Conservation (phyloP, 1,140 invertebrate genomes). For the Eupristina koningsbergeri region DNA sequence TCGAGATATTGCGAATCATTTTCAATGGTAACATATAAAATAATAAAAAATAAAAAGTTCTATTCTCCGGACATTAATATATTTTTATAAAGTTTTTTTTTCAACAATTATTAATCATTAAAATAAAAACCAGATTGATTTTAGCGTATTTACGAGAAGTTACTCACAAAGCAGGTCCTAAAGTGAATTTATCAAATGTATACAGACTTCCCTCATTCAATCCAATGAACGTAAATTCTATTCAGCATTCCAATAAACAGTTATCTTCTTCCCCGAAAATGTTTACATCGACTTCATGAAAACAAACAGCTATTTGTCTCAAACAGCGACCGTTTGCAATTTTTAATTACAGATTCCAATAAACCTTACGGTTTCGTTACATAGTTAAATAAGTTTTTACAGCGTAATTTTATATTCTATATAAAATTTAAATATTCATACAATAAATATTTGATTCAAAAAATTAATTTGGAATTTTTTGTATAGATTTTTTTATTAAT, state of each 20-base stretch:
- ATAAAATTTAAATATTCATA: not conserved
- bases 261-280: slow-evolving; percentile 2
- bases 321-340: not conserved
- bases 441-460: not conserved
- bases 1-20: too few relatives aligned
- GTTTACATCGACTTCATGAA: not conserved
- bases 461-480: not conserved
- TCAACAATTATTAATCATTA: not conserved
- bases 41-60: too few relatives aligned
- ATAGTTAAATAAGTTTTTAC: not conserved
- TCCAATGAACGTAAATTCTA: not conserved
- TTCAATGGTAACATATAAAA: too few relatives aligned
- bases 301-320: not conserved
- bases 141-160: not conserved
- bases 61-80: too few relatives aligned
- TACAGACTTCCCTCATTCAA: not conserved
- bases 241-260: not conserved
- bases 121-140: not conserved
- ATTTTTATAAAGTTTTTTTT: not conserved
- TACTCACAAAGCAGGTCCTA: not conserved
- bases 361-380: not conserved
- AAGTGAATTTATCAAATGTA: not conserved
- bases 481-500: not conserved
- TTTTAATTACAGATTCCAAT: slow-evolving; percentile 7
- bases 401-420: too few relatives aligned